These are phyloP conservation scores for Caenorhabditis inopinata DNA, from an alignment of 1,140 invertebrate genomes.

Conservation along the genomic window DNA sequence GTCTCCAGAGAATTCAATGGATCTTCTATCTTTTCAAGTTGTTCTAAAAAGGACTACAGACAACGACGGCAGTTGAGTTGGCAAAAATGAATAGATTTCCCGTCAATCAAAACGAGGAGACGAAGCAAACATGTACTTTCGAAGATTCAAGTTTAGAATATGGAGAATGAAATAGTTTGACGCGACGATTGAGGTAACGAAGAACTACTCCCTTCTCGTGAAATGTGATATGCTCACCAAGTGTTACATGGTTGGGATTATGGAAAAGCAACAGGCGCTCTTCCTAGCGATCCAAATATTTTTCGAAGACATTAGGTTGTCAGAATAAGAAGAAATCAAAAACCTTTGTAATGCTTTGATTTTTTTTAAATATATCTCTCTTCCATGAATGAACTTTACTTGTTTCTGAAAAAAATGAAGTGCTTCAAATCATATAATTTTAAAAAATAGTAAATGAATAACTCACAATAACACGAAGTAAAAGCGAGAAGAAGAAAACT, in stretches of 20 bases:
- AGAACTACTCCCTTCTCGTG: not conserved
- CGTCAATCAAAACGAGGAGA: conserved; percentile 15
- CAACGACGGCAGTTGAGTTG: conserved; percentile 18
- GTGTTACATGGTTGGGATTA: conserved; percentile 2
- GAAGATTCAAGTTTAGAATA: not conserved
- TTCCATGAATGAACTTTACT: too few species aligned
- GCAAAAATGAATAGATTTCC: not conserved
- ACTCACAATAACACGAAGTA: not conserved
- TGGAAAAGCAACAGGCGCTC: not conserved
- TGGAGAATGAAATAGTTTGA: not conserved
- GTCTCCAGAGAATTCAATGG: not conserved
- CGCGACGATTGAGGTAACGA: not conserved
- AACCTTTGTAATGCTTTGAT: too few species aligned
- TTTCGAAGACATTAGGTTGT: not conserved
- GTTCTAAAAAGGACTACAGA: not conserved
- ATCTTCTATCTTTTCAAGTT: not conserved
- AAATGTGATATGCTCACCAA: conserved; percentile 18
- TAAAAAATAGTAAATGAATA: not conserved
- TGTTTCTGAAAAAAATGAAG: too few species aligned
- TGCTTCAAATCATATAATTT: too few species aligned
- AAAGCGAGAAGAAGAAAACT: too few species aligned
- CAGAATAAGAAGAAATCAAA: not conserved
- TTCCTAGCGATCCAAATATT: not conserved
- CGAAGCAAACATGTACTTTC: not conserved
- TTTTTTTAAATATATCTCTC: too few species aligned